Conservation (phyloP, 2,113 vertebrate species). For the Pelodiscus sinensis region DNA sequence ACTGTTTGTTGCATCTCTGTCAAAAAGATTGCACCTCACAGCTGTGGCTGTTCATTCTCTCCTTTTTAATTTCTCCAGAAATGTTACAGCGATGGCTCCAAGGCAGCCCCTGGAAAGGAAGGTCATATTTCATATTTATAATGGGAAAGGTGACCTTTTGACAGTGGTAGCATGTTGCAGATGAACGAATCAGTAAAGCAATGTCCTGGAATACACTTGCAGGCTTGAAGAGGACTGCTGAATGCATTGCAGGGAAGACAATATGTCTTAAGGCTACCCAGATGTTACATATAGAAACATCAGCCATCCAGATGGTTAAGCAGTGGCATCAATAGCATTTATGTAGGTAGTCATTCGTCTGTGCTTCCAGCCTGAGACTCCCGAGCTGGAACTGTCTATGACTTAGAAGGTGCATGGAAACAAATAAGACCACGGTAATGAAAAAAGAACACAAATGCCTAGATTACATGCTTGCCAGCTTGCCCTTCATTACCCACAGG, state of each 20-base stretch:
- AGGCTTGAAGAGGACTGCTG: slow-evolving; percentile 1
- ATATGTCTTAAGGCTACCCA: slow-evolving; percentile 5
- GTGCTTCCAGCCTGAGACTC: neutral
- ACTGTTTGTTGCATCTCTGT: neutral
- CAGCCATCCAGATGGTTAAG: neutral
- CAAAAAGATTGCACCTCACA: neutral
- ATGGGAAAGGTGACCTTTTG: neutral
- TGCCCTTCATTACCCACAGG: neutral
- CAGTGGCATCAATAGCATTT: neutral
- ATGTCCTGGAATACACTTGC: neutral
- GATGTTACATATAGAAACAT: neutral
- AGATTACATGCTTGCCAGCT: neutral
- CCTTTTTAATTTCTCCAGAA: slow-evolving; percentile 1
- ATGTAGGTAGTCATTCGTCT: neutral
- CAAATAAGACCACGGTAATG: neutral
- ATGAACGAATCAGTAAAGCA: neutral
- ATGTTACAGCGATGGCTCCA: neutral
- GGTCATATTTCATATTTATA: neutral
- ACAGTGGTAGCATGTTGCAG: neutral
- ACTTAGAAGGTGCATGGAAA: neutral
- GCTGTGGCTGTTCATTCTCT: neutral
- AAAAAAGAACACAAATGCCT: neutral
- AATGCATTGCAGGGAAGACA: neutral
- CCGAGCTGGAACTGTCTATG: neutral
- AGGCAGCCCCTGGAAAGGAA: neutral